Conservation (phyloP, 2,888 invertebrate species). For the Autographa gamma region DNA sequence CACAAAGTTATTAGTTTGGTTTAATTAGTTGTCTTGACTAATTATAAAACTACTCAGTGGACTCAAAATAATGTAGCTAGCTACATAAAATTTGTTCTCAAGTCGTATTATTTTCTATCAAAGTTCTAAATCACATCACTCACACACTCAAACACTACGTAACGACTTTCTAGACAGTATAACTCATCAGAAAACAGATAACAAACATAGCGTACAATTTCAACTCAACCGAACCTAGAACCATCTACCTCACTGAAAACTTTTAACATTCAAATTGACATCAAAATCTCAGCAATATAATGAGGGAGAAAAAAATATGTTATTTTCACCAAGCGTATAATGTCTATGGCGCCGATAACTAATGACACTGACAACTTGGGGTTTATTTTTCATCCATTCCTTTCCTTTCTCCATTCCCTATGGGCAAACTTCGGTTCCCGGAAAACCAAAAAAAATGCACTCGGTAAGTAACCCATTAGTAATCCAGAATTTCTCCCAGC, state of each 20-base stretch:
- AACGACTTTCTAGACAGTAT: slow-evolving; percentile 6
- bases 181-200: slow-evolving; percentile 15
- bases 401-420: too few species aligned
- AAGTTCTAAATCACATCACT: slow-evolving; percentile 20
- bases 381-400: too few species aligned
- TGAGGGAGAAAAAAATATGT: neutral
- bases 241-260: slow-evolving; percentile 10
- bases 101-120: neutral
- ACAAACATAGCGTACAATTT: slow-evolving; percentile 18
- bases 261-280: neutral
- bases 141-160: slow-evolving; percentile 36
- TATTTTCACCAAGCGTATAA: too few species aligned
- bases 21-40: slow-evolving; percentile 9
- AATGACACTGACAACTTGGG: too few species aligned
- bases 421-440: too few species aligned
- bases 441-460: too few species aligned
- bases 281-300: slow-evolving; percentile 31
- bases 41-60: neutral
- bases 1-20: slow-evolving; percentile 20
- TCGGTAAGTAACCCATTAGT: too few species aligned
- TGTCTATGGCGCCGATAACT: too few species aligned
- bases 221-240: neutral
- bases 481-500: too few species aligned
- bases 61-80: neutral
- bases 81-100: neutral